Base-by-base conservation (phyloP, 2,113 vertebrate genomes). In the Prionailurus viverrinus region DNA sequence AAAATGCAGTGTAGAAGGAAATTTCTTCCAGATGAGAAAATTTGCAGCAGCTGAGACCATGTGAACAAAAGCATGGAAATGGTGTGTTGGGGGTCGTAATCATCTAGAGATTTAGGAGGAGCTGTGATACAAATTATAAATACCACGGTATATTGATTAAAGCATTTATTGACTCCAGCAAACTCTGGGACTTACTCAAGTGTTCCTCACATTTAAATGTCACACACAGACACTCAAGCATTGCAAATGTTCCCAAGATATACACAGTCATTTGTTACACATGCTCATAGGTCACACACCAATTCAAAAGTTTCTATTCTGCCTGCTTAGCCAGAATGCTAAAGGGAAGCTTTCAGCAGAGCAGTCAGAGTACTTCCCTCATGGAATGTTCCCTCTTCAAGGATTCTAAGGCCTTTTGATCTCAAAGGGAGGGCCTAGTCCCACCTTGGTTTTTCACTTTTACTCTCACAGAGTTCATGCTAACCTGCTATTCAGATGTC, bases 151-250 rank as follows among this genome's bases (percentile, higher is more conserved):
- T 95, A 89, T 53, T 94, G 92, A 96, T 94, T 95, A 96, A 96
- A 97, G 36, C 63, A 81, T 95, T 89, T 74, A 90, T 87, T 76
- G 80, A 89, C 90, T 84, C 68, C 79, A 90, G 71, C 68, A 84
- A 95, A 94, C 36, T 83, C 96, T 93, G 71, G 23, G 36, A 96
- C 39, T 90, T 87, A 93, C 41, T 95, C 53, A 73, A 91, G 78
- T 86, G 68, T 97, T 91, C 93, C 88, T 92, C 91, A 81, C 27
- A 89, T 91, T 76, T 79, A 97, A 98, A 98, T 95, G 92, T 90
- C 95, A 94, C 69, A 66, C 25, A 48, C 12, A 95, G 89, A 91
- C 65, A 68, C 41, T 90, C 74, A 92, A 65, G 76, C 80, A 90
- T 90, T 90, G 48, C 80, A 91, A 93, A 94, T 81, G 76, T 87